Evolutionary conservation across 2,113 vertebrate genomes (phyloP).

Genomic region (Motacilla alba): DNA sequence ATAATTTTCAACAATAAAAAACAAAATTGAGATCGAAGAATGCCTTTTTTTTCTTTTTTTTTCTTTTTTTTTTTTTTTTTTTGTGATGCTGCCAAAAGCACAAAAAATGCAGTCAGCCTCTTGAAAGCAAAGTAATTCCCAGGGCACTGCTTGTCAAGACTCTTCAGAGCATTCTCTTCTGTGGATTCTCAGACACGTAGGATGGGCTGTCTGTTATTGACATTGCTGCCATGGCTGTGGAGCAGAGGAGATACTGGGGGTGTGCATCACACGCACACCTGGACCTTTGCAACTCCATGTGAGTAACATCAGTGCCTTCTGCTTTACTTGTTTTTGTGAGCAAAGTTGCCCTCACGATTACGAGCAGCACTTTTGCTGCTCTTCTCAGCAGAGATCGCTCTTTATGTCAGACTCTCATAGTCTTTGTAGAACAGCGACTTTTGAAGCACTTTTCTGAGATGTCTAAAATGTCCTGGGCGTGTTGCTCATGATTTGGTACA

Average conservation of each 20-base stretch:
- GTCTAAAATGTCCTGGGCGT: neutral
- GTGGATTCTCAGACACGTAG: neutral
- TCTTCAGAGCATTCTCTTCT: neutral
- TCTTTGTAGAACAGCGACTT: neutral
- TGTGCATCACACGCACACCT: neutral
- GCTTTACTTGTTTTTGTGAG: neutral
- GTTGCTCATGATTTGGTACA: neutral
- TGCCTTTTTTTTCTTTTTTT: neutral
- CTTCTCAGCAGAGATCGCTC: neutral
- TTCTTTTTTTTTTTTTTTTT: neutral
- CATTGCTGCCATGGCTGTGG: neutral
- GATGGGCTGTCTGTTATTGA: neutral
- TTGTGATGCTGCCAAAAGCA: neutral
- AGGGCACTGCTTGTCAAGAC: neutral
- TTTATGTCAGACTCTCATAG: neutral
- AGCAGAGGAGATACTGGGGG: neutral
- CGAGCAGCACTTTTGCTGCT: neutral
- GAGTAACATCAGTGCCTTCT: neutral
- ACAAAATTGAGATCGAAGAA: neutral
- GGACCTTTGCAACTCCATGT: neutral
- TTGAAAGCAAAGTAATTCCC: constrained; percentile 20
- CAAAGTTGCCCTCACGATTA: neutral
- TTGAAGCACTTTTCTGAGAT: neutral
- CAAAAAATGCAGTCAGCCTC: neutral
- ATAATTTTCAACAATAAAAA: neutral